A percentile compares a stretch with the other conserved stretches of the same genome.
These are phyloP conservation scores for Lasius fuliginosus DNA, from an alignment of 2,888 invertebrate genomes.

Conservation along the genomic window DNA sequence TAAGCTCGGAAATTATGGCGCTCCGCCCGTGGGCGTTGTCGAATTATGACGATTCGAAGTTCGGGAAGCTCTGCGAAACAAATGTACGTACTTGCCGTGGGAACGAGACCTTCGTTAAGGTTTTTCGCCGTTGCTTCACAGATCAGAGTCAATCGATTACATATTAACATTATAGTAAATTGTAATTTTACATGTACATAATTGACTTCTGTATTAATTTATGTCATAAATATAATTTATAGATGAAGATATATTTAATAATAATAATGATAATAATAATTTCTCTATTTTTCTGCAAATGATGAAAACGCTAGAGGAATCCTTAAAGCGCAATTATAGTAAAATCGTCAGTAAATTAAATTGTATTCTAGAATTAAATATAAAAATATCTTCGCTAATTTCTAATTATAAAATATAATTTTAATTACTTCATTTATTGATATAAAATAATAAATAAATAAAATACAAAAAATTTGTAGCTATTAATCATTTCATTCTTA, in stretches of 20 bases:
- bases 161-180: not conserved
- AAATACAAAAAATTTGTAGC: too few relatives aligned
- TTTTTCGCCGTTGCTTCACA: not conserved
- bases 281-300: not conserved
- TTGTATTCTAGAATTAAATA: not conserved
- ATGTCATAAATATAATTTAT: not conserved
- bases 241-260: not conserved
- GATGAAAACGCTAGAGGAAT: not conserved
- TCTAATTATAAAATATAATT: not conserved
- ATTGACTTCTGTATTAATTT: not conserved
- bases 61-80: not conserved
- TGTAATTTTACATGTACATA: not conserved
- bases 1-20: slow-evolving; percentile 40
- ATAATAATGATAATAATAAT: not conserved
- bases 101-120: slow-evolving; percentile 35
- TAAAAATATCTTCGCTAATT: not conserved
- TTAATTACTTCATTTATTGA: too few relatives aligned
- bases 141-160: slow-evolving; percentile 3
- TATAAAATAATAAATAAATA: too few relatives aligned
- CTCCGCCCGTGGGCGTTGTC: slow-evolving; percentile 35
- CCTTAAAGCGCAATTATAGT: slow-evolving; percentile 4
- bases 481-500: not conserved
- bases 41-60: slow-evolving; percentile 42
- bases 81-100: not conserved
- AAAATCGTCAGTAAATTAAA: not conserved